Percentiles rank a stretch among this genome's conserved stretches.
These are phyloP conservation scores for Myoxocephalus aenaeus DNA, from an alignment of 2,797 vertebrate species.

Conservation along the genomic window DNA sequence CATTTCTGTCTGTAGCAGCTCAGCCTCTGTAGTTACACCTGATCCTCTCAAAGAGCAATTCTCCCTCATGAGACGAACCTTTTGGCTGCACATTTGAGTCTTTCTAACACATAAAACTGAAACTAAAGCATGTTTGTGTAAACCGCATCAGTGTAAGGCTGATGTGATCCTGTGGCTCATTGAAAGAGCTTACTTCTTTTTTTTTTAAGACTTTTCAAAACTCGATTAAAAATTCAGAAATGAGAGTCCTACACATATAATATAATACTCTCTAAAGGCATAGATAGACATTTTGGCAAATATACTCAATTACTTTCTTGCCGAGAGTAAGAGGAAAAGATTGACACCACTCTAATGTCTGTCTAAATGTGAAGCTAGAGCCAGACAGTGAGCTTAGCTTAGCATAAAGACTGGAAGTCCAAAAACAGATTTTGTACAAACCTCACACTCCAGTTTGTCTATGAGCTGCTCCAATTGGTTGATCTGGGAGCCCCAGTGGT, in stretches of 20 bases:
- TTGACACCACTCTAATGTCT: neutral
- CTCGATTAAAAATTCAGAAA: neutral
- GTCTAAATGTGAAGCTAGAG: neutral
- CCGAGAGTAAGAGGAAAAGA: neutral
- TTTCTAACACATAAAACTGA: neutral
- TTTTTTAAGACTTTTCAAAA: neutral
- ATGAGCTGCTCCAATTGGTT: conserved; percentile 92
- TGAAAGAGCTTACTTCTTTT: no score
- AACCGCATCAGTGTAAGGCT: neutral
- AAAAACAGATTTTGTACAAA: conserved; percentile 63
- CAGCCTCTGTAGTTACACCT: conserved; percentile 23
- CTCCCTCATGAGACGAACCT: neutral
- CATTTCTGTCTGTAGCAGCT: conserved; percentile 28
- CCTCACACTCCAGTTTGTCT: conserved; percentile 93
- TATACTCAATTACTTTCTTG: neutral
- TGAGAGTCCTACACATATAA: neutral
- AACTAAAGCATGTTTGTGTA: neutral
- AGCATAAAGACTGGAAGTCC: neutral
- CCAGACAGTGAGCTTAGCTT: neutral
- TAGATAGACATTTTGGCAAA: neutral
- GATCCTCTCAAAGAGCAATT: conserved; percentile 16
- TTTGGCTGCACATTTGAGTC: neutral
- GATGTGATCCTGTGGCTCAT: neutral
- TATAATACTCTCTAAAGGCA: neutral
- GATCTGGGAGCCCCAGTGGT: conserved; percentile 91